Evolutionary conservation across 2,797 vertebrate genomes (phyloP).

Genomic region (Silurus lanzhouensis): DNA sequence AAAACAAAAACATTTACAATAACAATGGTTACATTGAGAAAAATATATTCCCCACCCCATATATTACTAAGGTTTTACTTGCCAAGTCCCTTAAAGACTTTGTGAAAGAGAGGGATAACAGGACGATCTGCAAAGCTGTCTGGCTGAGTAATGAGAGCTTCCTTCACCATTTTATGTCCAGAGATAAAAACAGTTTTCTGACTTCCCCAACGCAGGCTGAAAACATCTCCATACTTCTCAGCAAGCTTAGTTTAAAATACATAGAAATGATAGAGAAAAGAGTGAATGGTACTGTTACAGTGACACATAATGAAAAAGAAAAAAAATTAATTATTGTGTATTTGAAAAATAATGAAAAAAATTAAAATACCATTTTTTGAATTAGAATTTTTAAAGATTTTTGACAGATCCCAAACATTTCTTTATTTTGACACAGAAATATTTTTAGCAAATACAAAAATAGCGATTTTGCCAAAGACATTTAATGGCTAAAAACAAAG

Average conservation of each 20-base stretch:
- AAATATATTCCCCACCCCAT: background rate
- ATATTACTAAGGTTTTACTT: conserved; percentile 35
- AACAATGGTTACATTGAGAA: too few species aligned
- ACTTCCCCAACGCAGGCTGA: conserved; percentile 70
- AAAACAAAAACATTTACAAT: too few species aligned
- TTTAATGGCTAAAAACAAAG: background rate
- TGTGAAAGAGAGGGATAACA: conserved; percentile 46
- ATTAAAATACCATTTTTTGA: too few species aligned
- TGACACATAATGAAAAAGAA: too few species aligned
- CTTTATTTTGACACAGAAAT: too few species aligned
- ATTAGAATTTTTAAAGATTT: too few species aligned
- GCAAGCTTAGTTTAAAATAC: conserved; percentile 5
- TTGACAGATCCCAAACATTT: too few species aligned
- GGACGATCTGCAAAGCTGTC: conserved; percentile 75
- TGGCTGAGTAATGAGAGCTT: conserved; percentile 69
- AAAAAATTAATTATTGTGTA: too few species aligned
- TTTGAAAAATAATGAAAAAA: too few species aligned
- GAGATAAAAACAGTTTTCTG: conserved; percentile 67
- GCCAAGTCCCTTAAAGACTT: conserved; percentile 69
- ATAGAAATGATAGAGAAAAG: background rate
- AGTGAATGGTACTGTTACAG: too few species aligned
- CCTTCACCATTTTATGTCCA: conserved; percentile 74
- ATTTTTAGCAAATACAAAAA: too few species aligned
- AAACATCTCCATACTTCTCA: conserved; percentile 70
- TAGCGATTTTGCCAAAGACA: too few species aligned